Conservation (phyloP, 2,113 vertebrate species). For the Hyaena hyaena region DNA sequence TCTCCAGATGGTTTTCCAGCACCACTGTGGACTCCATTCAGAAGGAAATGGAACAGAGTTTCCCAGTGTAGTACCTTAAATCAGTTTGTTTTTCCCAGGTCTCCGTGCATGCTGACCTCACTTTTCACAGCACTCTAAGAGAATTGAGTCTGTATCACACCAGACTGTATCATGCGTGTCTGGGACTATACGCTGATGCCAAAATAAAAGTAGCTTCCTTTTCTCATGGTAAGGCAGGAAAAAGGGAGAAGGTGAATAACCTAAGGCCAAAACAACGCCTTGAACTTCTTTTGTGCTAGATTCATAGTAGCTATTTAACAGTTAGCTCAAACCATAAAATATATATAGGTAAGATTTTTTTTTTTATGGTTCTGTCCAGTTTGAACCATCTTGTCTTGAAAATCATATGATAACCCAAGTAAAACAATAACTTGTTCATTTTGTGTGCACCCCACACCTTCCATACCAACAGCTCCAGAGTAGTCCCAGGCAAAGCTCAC, state of each 20-base stretch:
- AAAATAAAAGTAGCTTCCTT: slow-evolving; percentile 41
- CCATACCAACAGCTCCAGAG: neutral
- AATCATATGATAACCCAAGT: neutral
- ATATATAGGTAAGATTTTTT: neutral
- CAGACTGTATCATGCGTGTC: neutral
- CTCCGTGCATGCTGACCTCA: slow-evolving; percentile 58
- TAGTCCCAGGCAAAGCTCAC: neutral
- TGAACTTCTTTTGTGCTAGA: neutral
- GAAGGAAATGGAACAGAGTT: slow-evolving; percentile 64
- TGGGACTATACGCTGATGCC: neutral
- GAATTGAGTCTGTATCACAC: neutral
- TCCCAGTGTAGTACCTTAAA: slow-evolving; percentile 23
- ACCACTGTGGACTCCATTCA: slow-evolving; percentile 5
- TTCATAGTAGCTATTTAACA: neutral
- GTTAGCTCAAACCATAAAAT: neutral
- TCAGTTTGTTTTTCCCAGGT: slow-evolving; percentile 42
- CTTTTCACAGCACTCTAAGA: slow-evolving; percentile 39
- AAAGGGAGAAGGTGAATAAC: neutral
- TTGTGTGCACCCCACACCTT: neutral
- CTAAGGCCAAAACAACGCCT: neutral
- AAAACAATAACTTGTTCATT: neutral
- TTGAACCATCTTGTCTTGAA: neutral
- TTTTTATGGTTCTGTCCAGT: neutral
- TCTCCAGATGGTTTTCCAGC: slow-evolving; percentile 72
- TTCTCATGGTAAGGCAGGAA: neutral